Evolutionary conservation across 2,797 vertebrate species (phyloP).

Genomic region (Onychomys leucogaster): DNA sequence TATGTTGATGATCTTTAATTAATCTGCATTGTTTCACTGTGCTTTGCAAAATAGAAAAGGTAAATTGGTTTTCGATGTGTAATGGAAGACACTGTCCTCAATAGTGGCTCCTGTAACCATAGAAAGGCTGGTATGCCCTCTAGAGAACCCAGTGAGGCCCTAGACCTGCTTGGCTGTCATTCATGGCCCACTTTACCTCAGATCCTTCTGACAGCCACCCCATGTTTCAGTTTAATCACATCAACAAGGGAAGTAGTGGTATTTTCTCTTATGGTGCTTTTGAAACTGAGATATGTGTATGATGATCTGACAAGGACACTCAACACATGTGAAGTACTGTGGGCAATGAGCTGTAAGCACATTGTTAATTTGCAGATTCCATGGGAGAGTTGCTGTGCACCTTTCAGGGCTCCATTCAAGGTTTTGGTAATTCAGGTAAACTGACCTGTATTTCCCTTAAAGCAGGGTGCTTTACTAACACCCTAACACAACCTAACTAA

Average conservation of each 20-base stretch:
- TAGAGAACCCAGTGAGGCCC: background rate
- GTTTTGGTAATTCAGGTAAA: background rate
- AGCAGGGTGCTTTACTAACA: background rate
- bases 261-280: background rate
- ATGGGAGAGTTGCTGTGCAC: background rate
- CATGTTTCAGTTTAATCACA: background rate
- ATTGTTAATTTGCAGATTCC: background rate
- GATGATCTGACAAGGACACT: background rate
- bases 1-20: background rate
- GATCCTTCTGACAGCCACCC: too few species aligned
- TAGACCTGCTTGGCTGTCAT: background rate
- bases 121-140: background rate
- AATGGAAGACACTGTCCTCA: background rate
- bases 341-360: background rate
- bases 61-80: background rate
- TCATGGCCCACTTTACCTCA: background rate
- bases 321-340: background rate
- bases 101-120: background rate
- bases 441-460: background rate
- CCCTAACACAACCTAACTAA: too few species aligned
- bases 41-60: background rate
- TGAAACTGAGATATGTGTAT: background rate
- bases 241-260: too few species aligned
- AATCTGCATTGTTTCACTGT: background rate
- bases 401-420: background rate